These are phyloP conservation scores for Acanthosoma haemorrhoidale DNA, from an alignment of 2,888 invertebrate species.

Conservation along the genomic window DNA sequence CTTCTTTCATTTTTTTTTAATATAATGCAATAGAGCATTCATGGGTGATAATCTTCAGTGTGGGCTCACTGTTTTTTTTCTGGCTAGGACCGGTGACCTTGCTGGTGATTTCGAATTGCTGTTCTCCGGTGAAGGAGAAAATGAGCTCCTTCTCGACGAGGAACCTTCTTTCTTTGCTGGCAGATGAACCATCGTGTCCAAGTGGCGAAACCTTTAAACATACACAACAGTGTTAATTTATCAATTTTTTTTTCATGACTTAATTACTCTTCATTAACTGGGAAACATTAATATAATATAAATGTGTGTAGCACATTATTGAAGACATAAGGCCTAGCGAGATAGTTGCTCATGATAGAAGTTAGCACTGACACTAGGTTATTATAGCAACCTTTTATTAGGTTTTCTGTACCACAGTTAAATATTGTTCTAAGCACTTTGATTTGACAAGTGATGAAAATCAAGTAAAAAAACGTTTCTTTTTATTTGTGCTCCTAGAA, in stretches of 20 bases:
- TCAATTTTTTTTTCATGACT: background rate
- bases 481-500: no score
- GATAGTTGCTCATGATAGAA: no score
- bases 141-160: conserved; percentile 48
- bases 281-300: no score
- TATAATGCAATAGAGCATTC: background rate
- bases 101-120: conserved; percentile 22
- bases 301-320: no score
- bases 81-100: conserved; percentile 25
- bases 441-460: no score
- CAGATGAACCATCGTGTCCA: conserved; percentile 78
- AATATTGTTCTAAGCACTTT: no score
- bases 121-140: conserved; percentile 65
- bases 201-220: conserved; percentile 68
- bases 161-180: conserved; percentile 59
- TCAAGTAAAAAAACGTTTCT: no score
- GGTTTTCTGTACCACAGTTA: no score
- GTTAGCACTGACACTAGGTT: no score
- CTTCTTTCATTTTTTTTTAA: background rate
- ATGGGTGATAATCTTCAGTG: background rate
- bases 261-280: no score
- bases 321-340: no score
- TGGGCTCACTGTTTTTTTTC: conserved; percentile 22
- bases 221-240: background rate
- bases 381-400: no score